Conservation (phyloP, 2,888 invertebrate genomes). For the Conistra vaccinii region DNA sequence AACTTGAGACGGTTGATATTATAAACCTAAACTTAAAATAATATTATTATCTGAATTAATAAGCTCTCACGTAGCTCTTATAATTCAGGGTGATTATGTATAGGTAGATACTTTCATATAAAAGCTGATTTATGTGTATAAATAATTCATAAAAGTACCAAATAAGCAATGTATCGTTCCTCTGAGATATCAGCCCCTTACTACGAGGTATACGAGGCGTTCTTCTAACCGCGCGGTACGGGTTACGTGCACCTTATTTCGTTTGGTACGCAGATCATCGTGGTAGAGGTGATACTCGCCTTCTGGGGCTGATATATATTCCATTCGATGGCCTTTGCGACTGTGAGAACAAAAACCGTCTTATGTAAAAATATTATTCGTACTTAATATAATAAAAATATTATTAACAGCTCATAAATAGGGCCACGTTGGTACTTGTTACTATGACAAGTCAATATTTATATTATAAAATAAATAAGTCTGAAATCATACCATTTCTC, state of each 20-base stretch:
- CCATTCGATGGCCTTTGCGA: not conserved
- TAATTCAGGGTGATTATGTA: constrained; percentile 31
- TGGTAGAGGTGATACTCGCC: not conserved
- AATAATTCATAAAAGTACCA: constrained; percentile 57
- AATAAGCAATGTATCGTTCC: constrained; percentile 58
- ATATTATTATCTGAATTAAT: not conserved
- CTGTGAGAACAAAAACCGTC: not conserved
- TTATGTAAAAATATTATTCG: too few species aligned
- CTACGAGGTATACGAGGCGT: not conserved
- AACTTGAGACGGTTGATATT: not conserved
- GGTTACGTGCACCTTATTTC: not conserved
- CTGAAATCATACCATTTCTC: constrained; percentile 1
- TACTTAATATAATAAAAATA: not conserved
- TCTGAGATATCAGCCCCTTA: constrained; percentile 54
- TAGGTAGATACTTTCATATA: constrained; percentile 19
- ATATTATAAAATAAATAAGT: too few species aligned
- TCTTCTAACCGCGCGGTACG: constrained; percentile 5
- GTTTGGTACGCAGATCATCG: not conserved
- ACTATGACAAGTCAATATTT: too few species aligned
- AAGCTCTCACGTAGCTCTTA: constrained; percentile 8
- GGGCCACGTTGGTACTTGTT: not conserved
- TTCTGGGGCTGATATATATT: constrained; percentile 10
- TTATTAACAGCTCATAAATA: not conserved
- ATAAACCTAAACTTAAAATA: not conserved
- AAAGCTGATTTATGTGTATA: constrained; percentile 51